Base-by-base conservation (phyloP, 1,140 invertebrate genomes). In the Leptestheria dahalacensis region DNA sequence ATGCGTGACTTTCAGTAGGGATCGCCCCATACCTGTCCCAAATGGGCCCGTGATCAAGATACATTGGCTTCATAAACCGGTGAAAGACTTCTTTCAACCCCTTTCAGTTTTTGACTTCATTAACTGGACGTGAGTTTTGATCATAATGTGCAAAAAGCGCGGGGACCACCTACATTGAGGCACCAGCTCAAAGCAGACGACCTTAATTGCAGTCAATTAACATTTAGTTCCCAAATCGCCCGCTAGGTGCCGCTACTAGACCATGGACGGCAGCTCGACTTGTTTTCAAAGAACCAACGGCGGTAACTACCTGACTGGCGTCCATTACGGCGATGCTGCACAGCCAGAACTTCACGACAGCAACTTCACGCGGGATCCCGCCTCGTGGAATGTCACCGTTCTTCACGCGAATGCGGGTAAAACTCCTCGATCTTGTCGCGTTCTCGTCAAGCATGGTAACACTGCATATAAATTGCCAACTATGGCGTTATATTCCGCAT, bases 361-460 rank as follows among this genome's bases (percentile, higher is more conserved):
- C 6, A 41, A 41, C 33, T 41, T 41, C 33, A 41, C 6, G 15
- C 6, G 33, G 33, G 15, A 20, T 6, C 20, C 11, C 20, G 11
- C 11, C 20, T 52, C n/a, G n/a, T 52, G 50, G 3, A 52, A 23
- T 52, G 51, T 52, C 23, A 52, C 51, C 21, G 23, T 52, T 52
- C 21, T 9, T 3, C 28, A 52, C 2, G 21, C 3, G n/a, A 15
- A 15, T 23, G 28, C 23, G 21, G 23, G 18, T 52, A 52, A 52
- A 9, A 18, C 3, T 52, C 1, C 51, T 52, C 2, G 23, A 18
- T 52, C 2, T 52, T 52, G 3, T 2, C 24, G 21, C n/a, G n/a
- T 10, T 15, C 2, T 2, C 21, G 12, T 26, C 1, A 20, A 15
- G 24, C 2, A 52, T 15, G 51, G 15, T 20, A 18, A 10, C n/a